Base-by-base conservation (phyloP, 2,797 vertebrate species). In the Pipistrellus pipistrellus region DNA sequence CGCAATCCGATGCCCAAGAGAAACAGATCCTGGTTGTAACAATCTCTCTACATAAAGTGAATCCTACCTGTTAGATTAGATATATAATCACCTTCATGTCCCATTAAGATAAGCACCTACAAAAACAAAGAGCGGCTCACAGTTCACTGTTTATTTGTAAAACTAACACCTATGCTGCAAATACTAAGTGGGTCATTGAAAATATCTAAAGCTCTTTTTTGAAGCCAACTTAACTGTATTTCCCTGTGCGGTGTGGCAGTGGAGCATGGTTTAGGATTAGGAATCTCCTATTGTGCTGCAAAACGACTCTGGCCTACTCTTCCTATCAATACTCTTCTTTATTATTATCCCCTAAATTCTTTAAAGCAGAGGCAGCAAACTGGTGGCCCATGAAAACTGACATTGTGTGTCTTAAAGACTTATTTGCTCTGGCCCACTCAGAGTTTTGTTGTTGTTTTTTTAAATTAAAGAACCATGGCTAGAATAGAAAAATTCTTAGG, bases 61-160 rank as follows among this genome's bases (percentile, higher is more conserved):
- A 69, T 73, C 80, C 66, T 83, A n/a, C 64, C 71, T 78, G 62
- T 53, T 69, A 38, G 78, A 88, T 71, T 32, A 83, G 78, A 80
- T 71, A n/a, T 23, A 32, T n/a, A 84, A 35, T 66, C 64, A 86
- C 90, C 86, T 88, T 59, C 55, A 15, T 13, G 55, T 89, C 64
- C 76, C 32, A 57, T 44, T 57, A 82, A 75, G 78, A 41, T 80
- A 89, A 53, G 17, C 32, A 53, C 38, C 64, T 38, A 32, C 17
- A 80, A 46, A 96, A 89, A 93, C 83, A 94, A 87, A 82, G 21
- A 73, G 13, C 1, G 15, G 69, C 44, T 93, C 46, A 62, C 35
- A 64, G 73, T 84, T 93, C 44, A 57, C 46, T 84, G 41, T 51
- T 87, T 85, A 64, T 93, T 80, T 46, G 71, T 46, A 93, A 78